phyloP scores from a whole-genome alignment of 2,888 invertebrate genomes.

The Heliconius aoede region DNA sequence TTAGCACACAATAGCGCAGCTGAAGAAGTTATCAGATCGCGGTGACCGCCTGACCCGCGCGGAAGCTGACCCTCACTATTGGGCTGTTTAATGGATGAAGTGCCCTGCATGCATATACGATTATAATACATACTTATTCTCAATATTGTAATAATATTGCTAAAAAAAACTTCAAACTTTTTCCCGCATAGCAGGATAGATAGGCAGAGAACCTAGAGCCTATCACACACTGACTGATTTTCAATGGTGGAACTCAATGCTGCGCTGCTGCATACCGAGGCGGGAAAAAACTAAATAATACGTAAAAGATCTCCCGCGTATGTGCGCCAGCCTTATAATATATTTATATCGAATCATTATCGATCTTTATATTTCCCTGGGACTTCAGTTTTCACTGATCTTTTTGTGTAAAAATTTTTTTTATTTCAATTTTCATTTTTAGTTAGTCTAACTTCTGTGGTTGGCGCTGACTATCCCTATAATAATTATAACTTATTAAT shows the following conservation, averaged over 20 bases:
- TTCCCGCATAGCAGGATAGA: neutral
- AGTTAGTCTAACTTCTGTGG: too few relatives aligned
- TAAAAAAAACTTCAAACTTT: too few relatives aligned
- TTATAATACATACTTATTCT: neutral
- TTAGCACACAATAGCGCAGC: conserved; percentile 53
- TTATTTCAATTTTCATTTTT: too few relatives aligned
- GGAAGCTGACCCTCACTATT: conserved; percentile 33
- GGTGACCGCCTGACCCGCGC: conserved; percentile 44
- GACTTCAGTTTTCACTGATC: neutral
- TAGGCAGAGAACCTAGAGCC: neutral
- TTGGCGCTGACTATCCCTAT: too few relatives aligned
- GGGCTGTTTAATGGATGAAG: conserved; percentile 16
- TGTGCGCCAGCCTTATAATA: neutral
- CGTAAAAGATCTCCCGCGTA: neutral
- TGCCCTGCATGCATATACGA: neutral
- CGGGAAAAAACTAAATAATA: neutral
- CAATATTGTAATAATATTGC: too few relatives aligned
- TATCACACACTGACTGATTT: too few relatives aligned
- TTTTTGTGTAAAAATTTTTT: neutral
- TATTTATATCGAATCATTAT: neutral
- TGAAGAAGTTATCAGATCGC: conserved; percentile 46
- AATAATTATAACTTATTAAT: too few relatives aligned
- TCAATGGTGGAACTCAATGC: neutral
- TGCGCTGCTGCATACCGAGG: neutral
- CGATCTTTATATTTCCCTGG: too few relatives aligned